A percentile compares a stretch with the other conserved stretches of the same genome.
These are phyloP conservation scores for Atlantisia rogersi DNA, from an alignment of 2,113 vertebrate species.

Conservation along the genomic window DNA sequence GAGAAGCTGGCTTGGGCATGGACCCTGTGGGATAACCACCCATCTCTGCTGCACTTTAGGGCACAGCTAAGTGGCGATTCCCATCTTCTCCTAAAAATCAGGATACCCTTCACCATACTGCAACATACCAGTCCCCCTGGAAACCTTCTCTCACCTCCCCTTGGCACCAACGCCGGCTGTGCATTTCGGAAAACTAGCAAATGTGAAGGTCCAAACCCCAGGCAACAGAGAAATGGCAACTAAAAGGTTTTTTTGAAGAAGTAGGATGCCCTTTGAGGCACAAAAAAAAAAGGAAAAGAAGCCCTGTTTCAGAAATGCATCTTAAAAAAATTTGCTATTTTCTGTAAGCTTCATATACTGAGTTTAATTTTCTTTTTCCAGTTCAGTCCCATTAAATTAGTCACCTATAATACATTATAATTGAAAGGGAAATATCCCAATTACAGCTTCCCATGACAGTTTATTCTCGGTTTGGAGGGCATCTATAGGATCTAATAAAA, in stretches of 20 bases:
- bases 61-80: accelerated
- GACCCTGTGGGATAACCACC: no score
- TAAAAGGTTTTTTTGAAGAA: not conserved
- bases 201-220: not conserved
- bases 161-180: not conserved
- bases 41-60: accelerated
- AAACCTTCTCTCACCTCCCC: not conserved
- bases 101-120: accelerated
- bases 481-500: not conserved
- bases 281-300: not conserved
- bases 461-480: not conserved
- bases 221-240: not conserved
- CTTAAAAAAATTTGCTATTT: not conserved
- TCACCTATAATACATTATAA: not conserved
- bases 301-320: not conserved
- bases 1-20: accelerated
- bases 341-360: not conserved
- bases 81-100: accelerated
- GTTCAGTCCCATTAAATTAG: not conserved
- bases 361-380: not conserved
- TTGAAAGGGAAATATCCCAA: not conserved
- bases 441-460: not conserved
- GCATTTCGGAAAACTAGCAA: not conserved
- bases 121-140: accelerated
- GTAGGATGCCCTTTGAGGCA: not conserved